phyloP scores from a whole-genome alignment of 92 coral and sea anemone genomes.

The Ricordea florida region DNA sequence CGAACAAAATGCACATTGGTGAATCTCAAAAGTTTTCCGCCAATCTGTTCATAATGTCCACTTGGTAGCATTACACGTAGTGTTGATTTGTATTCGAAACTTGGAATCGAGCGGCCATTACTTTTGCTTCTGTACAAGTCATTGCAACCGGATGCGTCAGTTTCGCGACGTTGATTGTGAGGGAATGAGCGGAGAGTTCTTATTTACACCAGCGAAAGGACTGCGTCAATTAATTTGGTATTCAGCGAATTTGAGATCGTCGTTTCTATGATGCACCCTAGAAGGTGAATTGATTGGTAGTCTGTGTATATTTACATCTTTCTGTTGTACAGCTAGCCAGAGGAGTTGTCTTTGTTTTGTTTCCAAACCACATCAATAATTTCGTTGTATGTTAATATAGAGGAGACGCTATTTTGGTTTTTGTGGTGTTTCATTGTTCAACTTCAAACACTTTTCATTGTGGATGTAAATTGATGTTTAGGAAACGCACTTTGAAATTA shows the following conservation, averaged over 20 bases:
- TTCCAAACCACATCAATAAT: conserved; percentile 18
- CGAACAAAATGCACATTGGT: too few relatives aligned
- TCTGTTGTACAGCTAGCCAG: conserved; percentile 10
- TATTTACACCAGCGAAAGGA: conserved; percentile 11
- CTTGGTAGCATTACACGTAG: neutral
- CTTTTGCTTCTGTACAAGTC: neutral
- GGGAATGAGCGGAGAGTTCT: conserved; percentile 26
- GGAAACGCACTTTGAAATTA: too few relatives aligned
- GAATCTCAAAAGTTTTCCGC: too few relatives aligned
- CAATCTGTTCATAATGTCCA: too few relatives aligned
- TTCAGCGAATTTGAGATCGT: neutral
- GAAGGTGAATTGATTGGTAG: conserved; percentile 12
- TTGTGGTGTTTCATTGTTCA: too few relatives aligned
- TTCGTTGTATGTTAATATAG: conserved; percentile 13
- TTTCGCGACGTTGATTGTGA: conserved; percentile 3
- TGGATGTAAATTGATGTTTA: too few relatives aligned
- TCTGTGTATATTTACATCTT: neutral
- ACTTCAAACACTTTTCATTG: too few relatives aligned
- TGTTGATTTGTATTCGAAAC: neutral
- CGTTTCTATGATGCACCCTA: neutral
- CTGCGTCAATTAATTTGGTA: conserved; percentile 7
- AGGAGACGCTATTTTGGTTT: neutral
- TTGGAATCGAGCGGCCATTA: neutral
- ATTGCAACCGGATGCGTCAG: conserved; percentile 17
- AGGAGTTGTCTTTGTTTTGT: conserved; percentile 24